Evolutionary conservation across 2,113 vertebrate genomes (phyloP).

Genomic region (Nycticorax nycticorax): DNA sequence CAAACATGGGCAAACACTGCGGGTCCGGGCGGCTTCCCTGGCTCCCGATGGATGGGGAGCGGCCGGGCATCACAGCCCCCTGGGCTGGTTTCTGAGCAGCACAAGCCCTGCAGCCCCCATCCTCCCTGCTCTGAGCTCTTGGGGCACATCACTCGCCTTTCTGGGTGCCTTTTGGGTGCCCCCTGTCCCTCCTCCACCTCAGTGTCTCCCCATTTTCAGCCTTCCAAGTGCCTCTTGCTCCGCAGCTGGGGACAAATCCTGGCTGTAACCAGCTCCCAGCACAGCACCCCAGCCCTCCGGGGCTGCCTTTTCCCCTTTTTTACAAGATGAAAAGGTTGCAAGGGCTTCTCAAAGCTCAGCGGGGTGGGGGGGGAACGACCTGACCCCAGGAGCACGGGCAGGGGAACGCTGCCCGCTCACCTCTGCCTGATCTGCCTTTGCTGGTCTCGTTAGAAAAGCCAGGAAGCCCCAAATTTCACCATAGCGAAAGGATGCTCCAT

Average conservation of each 20-base stretch:
- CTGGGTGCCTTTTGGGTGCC: too few relatives aligned
- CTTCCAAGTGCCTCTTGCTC: not conserved
- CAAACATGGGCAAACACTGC: not conserved
- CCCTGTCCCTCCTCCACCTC: not conserved
- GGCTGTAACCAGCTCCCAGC: too few relatives aligned
- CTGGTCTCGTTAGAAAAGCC: not conserved
- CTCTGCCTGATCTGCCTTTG: not conserved
- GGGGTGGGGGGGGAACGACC: too few relatives aligned
- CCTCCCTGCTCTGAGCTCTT: not conserved
- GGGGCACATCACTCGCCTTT: not conserved
- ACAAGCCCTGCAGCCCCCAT: not conserved
- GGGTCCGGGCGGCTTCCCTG: not conserved
- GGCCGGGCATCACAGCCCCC: fast-evolving
- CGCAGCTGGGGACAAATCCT: not conserved
- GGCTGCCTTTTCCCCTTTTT: too few relatives aligned
- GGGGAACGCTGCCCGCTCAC: not conserved
- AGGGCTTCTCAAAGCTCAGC: not conserved
- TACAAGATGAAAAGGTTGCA: fast-evolving
- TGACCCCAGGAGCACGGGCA: not conserved
- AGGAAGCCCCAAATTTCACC: not conserved
- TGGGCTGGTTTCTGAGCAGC: fast-evolving
- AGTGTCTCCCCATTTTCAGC: fast-evolving
- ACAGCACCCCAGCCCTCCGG: not conserved
- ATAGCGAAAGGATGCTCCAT: fast-evolving
- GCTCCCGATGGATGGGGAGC: not conserved